Conservation (phyloP, 2,113 vertebrate species). For the Ammodytes dubius region DNA sequence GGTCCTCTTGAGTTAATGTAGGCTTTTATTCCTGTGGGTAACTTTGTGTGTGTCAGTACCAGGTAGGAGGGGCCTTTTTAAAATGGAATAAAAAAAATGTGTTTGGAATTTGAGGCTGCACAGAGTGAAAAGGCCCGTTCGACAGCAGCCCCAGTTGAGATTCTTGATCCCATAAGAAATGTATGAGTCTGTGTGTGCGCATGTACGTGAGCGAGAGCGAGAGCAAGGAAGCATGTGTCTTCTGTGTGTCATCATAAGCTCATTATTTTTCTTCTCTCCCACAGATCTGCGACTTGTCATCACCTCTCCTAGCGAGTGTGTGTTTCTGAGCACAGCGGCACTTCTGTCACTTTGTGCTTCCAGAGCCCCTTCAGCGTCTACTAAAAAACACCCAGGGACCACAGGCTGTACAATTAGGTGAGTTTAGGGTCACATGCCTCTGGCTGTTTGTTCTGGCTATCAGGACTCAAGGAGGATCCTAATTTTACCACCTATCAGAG, state of each 20-base stretch:
- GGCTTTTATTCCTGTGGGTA: conserved; percentile 68
- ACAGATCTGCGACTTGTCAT: conserved; percentile 79
- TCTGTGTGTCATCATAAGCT: conserved; percentile 78
- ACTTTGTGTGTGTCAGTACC: conserved; percentile 39
- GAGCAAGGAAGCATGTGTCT: conserved; percentile 56
- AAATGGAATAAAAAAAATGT: conserved; percentile 54
- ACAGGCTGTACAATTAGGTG: conserved; percentile 71
- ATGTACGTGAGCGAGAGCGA: conserved; percentile 24
- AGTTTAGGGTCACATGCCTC: conserved; percentile 67
- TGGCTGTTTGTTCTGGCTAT: conserved; percentile 57
- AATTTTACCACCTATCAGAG: conserved; percentile 37
- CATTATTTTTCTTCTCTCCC: conserved; percentile 80
- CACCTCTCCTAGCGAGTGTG: conserved; percentile 64
- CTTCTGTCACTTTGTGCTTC: conserved; percentile 68
- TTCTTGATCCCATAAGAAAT: conserved; percentile 74
- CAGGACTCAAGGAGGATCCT: conserved; percentile 34
- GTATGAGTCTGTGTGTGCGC: conserved; percentile 39
- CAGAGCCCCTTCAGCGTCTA: conserved; percentile 37
- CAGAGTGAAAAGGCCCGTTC: conserved; percentile 65
- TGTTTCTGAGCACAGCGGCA: conserved; percentile 55
- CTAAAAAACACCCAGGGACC: conserved; percentile 48
- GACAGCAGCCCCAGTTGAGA: conserved; percentile 64
- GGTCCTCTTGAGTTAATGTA: conserved; percentile 76
- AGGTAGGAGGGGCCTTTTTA: conserved; percentile 55
- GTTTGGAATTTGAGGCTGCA: conserved; percentile 58